Evolutionary conservation across 2,888 invertebrate species (phyloP), one percentile per base, ranked within the genome.

Genomic region (Eurytoma californica): DNA sequence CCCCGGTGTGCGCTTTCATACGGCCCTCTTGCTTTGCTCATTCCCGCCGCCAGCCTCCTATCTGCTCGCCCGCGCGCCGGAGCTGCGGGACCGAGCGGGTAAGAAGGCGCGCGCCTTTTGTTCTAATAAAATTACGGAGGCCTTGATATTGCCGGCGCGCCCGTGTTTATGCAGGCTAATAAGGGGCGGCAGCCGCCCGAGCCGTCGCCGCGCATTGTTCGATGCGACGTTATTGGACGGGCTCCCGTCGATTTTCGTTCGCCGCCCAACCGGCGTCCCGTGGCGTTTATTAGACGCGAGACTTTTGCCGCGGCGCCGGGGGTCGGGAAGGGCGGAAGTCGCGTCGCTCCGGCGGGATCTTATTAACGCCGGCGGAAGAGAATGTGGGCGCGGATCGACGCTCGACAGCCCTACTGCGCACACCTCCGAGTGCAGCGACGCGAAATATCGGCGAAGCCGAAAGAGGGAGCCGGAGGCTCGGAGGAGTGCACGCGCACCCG

Each of bases 1-100:
- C 79, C 47, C 76, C 63, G 30, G 74, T 67, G 80, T 76, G 79
- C 76, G 79, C 80, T 82, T 81, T 80, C 75, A 66, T 80, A 61
- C 81, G 72, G 77, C 51, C 39, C 63, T 57, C 60, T 13, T 57
- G 53, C 49, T 39, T 68, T 74, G 7, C 53, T 53, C 14, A 4
- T 9, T 65, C 55, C 47, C n/a, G 14, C 16, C 39, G n/a, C 16
- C 55, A 20, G 30, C 18, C 5, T n/a, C 7, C 47, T 18, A 28
- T 13, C 49, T 18, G 24, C 58, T 39, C 58, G n/a, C 20, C 20
- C 69, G 18, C 57, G 18, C 47, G 16, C n/a, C 61, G 61, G 61
- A 28, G 28, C 61, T 61, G 16, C 61, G n/a, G 39, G 20, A 13
- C 69, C 20, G 2, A 28, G 70, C 20, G 28, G 24, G 28, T 18